Percentiles rank a stretch among this genome's conserved stretches.
These are phyloP conservation scores for Drosophila nasuta DNA, from an alignment of 1,140 invertebrate genomes.

Conservation along the genomic window DNA sequence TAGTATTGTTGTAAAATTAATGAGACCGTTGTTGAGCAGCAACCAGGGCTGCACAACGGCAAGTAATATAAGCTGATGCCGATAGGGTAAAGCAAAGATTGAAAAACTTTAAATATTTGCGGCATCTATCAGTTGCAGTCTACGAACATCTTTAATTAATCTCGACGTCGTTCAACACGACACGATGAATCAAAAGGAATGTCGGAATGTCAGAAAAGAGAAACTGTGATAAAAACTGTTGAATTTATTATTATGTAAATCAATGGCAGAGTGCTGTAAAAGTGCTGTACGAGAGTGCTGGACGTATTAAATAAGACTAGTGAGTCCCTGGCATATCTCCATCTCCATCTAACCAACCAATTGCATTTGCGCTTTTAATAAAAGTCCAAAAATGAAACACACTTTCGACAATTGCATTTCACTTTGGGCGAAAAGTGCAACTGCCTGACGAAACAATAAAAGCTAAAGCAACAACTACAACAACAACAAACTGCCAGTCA, in stretches of 20 bases:
- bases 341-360: background rate
- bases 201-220: slow-evolving; percentile 1
- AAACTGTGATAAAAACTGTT: slow-evolving; percentile 22
- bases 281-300: background rate
- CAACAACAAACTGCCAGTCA: slow-evolving; percentile 16
- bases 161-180: slow-evolving; percentile 1
- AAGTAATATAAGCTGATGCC: slow-evolving; percentile 19
- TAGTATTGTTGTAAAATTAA: slow-evolving; percentile 34
- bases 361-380: slow-evolving; percentile 12
- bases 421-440: slow-evolving; percentile 30
- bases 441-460: slow-evolving; percentile 20
- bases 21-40: slow-evolving; percentile 14
- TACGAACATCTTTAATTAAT: slow-evolving; percentile 7
- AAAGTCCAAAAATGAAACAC: slow-evolving; percentile 20
- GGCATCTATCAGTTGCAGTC: background rate
- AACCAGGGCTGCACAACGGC: background rate
- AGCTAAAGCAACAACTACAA: slow-evolving; percentile 6
- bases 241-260: slow-evolving; percentile 18
- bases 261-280: slow-evolving; percentile 2
- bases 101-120: slow-evolving; percentile 10
- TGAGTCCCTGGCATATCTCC: background rate
- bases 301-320: no score
- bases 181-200: slow-evolving; percentile 7
- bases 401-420: slow-evolving; percentile 27
- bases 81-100: background rate